These are phyloP conservation scores for Lamprotornis superbus DNA, from an alignment of 2,113 vertebrate genomes.

Conservation along the genomic window DNA sequence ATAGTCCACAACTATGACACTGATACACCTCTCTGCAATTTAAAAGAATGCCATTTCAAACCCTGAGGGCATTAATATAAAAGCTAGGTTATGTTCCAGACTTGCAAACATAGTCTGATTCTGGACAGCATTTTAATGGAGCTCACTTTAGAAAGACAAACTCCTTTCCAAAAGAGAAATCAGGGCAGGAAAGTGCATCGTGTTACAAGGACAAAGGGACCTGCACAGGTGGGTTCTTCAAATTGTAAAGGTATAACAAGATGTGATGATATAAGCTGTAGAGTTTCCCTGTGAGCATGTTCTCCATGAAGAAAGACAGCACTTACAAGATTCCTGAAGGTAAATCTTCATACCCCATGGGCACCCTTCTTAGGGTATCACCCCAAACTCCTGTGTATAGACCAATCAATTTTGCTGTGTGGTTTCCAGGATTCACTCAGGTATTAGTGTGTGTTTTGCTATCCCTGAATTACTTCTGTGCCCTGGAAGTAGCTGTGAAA, in stretches of 20 bases:
- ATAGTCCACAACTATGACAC: not conserved
- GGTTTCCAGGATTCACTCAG: not conserved
- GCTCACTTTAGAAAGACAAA: not conserved
- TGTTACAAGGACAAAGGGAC: not conserved
- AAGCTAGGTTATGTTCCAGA: not conserved
- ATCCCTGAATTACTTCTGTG: not conserved
- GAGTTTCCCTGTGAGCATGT: not conserved
- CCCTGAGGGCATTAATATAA: not conserved
- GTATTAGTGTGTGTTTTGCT: not conserved
- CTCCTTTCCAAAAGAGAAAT: not conserved
- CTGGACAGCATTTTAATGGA: not conserved
- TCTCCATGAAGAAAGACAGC: not conserved
- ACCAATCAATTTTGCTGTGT: not conserved
- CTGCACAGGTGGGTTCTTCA: not conserved
- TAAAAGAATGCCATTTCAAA: not conserved
- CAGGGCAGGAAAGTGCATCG: fast-evolving
- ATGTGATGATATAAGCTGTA: not conserved
- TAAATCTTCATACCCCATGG: not conserved
- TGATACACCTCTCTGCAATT: not conserved
- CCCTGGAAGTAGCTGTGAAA: not conserved
- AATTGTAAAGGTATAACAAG: not conserved
- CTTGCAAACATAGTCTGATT: not conserved
- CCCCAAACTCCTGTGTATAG: not conserved
- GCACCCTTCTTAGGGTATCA: not conserved
- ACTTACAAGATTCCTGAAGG: not conserved